Evolutionary conservation across 2,113 vertebrate species (phyloP), one percentile per base, ranked within the genome.

Genomic region (Pluvianellus socialis): DNA sequence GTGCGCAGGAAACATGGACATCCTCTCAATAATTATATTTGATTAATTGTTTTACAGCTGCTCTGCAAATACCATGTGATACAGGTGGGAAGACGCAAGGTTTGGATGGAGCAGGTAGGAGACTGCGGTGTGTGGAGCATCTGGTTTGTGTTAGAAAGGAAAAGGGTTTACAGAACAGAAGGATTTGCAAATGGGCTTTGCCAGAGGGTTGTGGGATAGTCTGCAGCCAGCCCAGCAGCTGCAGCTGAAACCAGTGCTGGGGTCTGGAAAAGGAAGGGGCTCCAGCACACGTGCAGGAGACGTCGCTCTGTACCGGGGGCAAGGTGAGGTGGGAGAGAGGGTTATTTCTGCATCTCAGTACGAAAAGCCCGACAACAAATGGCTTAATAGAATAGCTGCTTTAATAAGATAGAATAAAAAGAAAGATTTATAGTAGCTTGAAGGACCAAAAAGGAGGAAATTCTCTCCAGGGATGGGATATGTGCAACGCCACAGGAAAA

Each of bases 11-110:
- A 47, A 88, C 79, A 72, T 7, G 66, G 82, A 42, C 71, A 72
- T 86, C 74, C 81, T 63, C 52, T 75, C 70, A 79, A 70, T 67
- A 77, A 85, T 87, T 58, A 79, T 65, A 79, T 59, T 38, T 11
- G 62, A 67, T 82, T 71, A 82, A 84, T 88, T 87, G 71, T 75
- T 91, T 88, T 86, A 72, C 86, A 93, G 47, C 70, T 77, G n/a
- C 62, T 90, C 47, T 68, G 53, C 66, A 90, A 75, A 77, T 32
- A n/a, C 56, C 2, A 0, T 13, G 47, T 42, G 33, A 66, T 42
- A 45, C 17, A 55, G 47, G 38, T 73, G 49, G 49, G 33, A 40
- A 73, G 52, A 49, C 2, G 5, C 47, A 16, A 21, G n/a, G 44
- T 75, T 16, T 73, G 88, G 40, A 32, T 47, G 44, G 32, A 71